These are phyloP conservation scores for Zaprionus davidi DNA, from an alignment of 1,140 invertebrate genomes.

Conservation along the genomic window DNA sequence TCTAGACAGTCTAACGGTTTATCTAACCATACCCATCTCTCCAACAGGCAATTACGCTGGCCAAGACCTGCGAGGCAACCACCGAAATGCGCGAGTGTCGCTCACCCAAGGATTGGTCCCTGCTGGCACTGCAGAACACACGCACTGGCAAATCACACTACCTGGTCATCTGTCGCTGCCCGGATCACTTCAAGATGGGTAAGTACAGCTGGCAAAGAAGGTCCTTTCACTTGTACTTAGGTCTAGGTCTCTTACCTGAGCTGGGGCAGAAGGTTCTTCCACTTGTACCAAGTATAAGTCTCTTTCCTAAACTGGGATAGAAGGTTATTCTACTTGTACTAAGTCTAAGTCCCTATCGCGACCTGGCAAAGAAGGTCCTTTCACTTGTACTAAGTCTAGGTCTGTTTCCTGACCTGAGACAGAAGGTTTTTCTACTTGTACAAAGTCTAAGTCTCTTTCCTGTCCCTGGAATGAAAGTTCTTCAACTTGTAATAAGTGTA, in stretches of 20 bases:
- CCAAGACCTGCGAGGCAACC: slow-evolving; percentile 96
- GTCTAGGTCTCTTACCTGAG: too few species aligned
- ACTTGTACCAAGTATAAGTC: neutral
- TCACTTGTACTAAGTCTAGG: neutral
- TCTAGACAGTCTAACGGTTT: slow-evolving; percentile 59
- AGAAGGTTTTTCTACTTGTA: too few species aligned
- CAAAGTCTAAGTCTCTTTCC: neutral
- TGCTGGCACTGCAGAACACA: slow-evolving; percentile 95
- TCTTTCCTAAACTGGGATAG: too few species aligned
- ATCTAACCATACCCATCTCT: slow-evolving; percentile 8
- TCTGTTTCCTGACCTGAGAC: too few species aligned
- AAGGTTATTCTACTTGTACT: neutral
- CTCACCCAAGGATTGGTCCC: slow-evolving; percentile 94
- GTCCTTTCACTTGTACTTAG: neutral
- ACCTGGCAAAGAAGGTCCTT: fast-evolving
- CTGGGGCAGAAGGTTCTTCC: too few species aligned
- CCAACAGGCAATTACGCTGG: slow-evolving; percentile 90
- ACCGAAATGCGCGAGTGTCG: slow-evolving; percentile 94
- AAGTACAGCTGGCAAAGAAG: slow-evolving; percentile 67
- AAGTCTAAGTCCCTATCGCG: neutral
- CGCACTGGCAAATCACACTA: slow-evolving; percentile 97
- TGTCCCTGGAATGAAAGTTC: fast-evolving
- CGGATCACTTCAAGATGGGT: slow-evolving; percentile 92
- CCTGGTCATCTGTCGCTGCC: slow-evolving; percentile 95
- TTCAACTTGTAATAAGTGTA: neutral